A percentile compares a stretch with the other conserved stretches of the same genome.
phyloP scores from a whole-genome alignment of 2,797 vertebrate genomes.

The Notolabrus celidotus region DNA sequence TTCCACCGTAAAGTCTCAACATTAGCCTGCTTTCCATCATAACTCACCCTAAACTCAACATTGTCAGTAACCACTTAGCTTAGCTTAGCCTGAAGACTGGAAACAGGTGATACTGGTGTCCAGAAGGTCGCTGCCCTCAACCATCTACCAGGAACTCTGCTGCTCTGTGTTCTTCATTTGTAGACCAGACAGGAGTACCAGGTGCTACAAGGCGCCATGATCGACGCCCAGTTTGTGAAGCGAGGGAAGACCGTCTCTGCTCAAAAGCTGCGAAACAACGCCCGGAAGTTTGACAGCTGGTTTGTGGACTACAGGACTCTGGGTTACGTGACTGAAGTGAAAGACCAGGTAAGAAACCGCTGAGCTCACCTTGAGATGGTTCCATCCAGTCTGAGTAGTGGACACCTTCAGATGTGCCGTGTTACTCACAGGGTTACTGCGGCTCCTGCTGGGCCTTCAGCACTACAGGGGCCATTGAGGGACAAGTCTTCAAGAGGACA shows the following conservation, averaged over 20 bases:
- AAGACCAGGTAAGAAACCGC: slow-evolving; percentile 82
- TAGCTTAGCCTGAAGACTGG: too few relatives aligned
- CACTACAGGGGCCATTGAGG: slow-evolving; percentile 87
- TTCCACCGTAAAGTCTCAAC: too few relatives aligned
- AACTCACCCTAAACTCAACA: too few relatives aligned
- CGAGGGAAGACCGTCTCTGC: slow-evolving; percentile 71
- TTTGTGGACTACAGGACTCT: slow-evolving; percentile 81
- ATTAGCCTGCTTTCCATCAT: too few relatives aligned
- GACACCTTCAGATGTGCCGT: neutral
- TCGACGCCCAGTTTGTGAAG: slow-evolving; percentile 65
- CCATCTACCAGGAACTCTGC: neutral
- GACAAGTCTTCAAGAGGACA: slow-evolving; percentile 83
- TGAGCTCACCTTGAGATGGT: neutral
- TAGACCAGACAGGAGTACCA: slow-evolving; percentile 80
- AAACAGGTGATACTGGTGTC: too few relatives aligned
- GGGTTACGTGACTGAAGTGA: slow-evolving; percentile 86
- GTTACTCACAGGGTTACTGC: slow-evolving; percentile 81
- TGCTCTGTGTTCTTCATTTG: slow-evolving; percentile 4
- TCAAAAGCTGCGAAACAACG: slow-evolving; percentile 67
- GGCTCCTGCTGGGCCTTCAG: slow-evolving; percentile 90
- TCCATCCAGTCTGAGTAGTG: neutral
- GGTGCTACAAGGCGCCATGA: slow-evolving; percentile 78
- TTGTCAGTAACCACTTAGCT: too few relatives aligned
- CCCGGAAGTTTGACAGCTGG: slow-evolving; percentile 51
- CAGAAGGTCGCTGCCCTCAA: too few relatives aligned